Evolutionary conservation across 2,888 invertebrate species (phyloP).

Genomic region (Drosophila anomalipes): DNA sequence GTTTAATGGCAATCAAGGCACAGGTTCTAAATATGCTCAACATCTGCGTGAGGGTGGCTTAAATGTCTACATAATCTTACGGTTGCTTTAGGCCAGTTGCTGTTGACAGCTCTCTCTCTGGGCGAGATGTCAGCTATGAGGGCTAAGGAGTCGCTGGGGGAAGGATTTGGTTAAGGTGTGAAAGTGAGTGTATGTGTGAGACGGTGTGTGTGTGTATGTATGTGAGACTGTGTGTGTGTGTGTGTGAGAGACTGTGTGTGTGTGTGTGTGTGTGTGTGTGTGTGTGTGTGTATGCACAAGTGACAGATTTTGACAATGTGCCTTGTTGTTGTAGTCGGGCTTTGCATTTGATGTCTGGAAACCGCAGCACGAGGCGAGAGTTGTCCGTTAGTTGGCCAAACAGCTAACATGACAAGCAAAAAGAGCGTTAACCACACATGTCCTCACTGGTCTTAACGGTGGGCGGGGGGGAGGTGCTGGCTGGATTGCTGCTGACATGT

Average conservation of each 20-base stretch:
- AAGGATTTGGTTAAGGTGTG: slow-evolving; percentile 9
- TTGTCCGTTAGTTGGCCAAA: slow-evolving; percentile 37
- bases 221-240: slow-evolving; percentile 14
- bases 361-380: slow-evolving; percentile 33
- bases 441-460: slow-evolving; percentile 47
- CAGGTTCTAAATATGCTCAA: background rate
- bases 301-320: slow-evolving; percentile 72
- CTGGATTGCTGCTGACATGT: background rate
- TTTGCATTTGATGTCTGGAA: slow-evolving; percentile 56
- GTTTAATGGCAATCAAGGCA: slow-evolving; percentile 29
- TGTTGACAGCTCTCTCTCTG: slow-evolving; percentile 38
- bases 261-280: background rate
- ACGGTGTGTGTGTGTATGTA: slow-evolving; percentile 10
- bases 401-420: slow-evolving; percentile 59
- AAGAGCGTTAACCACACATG: slow-evolving; percentile 64
- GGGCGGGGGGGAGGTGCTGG: background rate
- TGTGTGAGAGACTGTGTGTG: background rate
- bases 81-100: slow-evolving; percentile 35
- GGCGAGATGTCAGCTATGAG: slow-evolving; percentile 37
- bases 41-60: slow-evolving; percentile 9
- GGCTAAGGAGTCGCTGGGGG: background rate
- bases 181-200: slow-evolving; percentile 24
- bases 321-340: slow-evolving; percentile 32
- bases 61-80: slow-evolving; percentile 53
- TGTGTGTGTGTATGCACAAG: slow-evolving; percentile 24